These are phyloP conservation scores for Gavia stellata DNA, from an alignment of 2,113 vertebrate species.

Conservation along the genomic window DNA sequence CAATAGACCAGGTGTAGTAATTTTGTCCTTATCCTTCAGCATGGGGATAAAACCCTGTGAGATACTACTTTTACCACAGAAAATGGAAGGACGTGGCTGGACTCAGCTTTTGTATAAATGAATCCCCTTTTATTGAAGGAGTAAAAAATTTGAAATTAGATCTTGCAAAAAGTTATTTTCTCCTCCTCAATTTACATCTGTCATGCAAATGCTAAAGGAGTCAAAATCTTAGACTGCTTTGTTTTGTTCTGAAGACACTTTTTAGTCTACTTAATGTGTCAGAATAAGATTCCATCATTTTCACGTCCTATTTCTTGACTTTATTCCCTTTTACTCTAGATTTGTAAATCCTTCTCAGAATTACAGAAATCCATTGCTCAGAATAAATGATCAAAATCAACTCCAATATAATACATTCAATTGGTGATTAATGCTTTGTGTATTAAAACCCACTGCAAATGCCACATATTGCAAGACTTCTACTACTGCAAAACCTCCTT, in stretches of 20 bases:
- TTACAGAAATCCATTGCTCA: not conserved
- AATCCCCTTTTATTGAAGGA: not conserved
- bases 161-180: not conserved
- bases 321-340: not conserved
- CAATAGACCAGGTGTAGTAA: not conserved
- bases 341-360: not conserved
- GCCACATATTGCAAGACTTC: not conserved
- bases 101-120: not conserved
- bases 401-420: constrained; percentile 2
- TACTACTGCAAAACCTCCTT: not conserved
- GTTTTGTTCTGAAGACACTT: not conserved
- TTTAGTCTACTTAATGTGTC: not conserved
- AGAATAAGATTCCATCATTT: not conserved
- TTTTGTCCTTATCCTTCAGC: not conserved
- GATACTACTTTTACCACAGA: not conserved
- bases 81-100: not conserved
- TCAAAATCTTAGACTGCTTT: not conserved
- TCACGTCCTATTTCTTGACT: not conserved
- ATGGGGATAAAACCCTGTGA: not conserved
- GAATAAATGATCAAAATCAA: not conserved
- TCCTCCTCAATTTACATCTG: not conserved
- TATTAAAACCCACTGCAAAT: constrained; percentile 7
- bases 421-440: not conserved
- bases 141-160: not conserved
- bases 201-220: not conserved